Conservation (phyloP, 2,888 invertebrate species). For the Sericinus montela region DNA sequence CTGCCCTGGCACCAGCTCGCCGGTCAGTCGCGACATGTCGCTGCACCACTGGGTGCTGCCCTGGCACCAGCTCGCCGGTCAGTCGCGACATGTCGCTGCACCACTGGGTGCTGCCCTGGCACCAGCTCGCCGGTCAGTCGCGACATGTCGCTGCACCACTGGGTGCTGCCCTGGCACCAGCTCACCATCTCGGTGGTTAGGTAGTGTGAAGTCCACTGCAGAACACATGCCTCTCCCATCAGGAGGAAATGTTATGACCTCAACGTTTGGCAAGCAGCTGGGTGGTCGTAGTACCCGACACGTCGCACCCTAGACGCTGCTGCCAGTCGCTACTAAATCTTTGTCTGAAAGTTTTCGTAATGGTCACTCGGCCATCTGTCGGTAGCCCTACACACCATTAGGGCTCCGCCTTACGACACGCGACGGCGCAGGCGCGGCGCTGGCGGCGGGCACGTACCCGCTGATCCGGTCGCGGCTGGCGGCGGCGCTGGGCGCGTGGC, state of each 20-base stretch:
- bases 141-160: constrained; percentile 97
- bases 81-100: constrained; percentile 96
- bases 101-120: constrained; percentile 98
- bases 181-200: constrained; percentile 89
- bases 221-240: too few species aligned
- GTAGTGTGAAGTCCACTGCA: too few species aligned
- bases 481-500: constrained; percentile 94
- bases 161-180: constrained; percentile 98
- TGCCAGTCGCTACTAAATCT: too few species aligned
- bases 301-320: too few species aligned
- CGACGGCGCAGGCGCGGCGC: constrained; percentile 49
- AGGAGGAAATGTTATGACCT: too few species aligned
- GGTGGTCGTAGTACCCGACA: too few species aligned
- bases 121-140: constrained; percentile 90
- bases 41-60: constrained; percentile 98
- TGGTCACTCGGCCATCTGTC: too few species aligned
- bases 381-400: too few species aligned
- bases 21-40: constrained; percentile 95
- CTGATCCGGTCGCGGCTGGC: constrained; percentile 95
- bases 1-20: too few species aligned
- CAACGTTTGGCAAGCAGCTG: too few species aligned
- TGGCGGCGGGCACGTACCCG: constrained; percentile 86
- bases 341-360: too few species aligned
- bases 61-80: constrained; percentile 93
- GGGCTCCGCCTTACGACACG: too few species aligned